Base-by-base conservation (phyloP, 2,888 invertebrate genomes). In the Dyspetes luteomarginatus region DNA sequence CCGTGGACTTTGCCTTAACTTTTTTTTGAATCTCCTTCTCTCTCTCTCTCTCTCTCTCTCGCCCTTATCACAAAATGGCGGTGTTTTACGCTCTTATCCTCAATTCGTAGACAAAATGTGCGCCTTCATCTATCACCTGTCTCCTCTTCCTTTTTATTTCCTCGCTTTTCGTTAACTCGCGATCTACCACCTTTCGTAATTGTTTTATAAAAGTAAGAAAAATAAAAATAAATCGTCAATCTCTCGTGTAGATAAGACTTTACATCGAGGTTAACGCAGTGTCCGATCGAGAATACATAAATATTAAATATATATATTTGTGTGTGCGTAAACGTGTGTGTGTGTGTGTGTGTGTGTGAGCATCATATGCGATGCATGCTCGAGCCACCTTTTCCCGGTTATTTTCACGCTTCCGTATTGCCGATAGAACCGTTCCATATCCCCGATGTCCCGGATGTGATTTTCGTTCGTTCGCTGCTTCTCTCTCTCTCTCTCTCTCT, bases 331-430 rank as follows among this genome's bases (percentile, higher is more conserved):
- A n/a, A n/a, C n/a, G n/a, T n/a, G n/a, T n/a, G n/a, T n/a, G n/a
- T n/a, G 17, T 5, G 45, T 15, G 15, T 64, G 50, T 60, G 50
- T 50, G 55, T 24, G 22, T n/a, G 7, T 36, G 36, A 62, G 73
- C 56, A 58, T 81, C 68, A 81, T 74, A 81, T 81, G 77, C 77
- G 69, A 15, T 56, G 73, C 77, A 78, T 65, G 77, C 77, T 78
- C 69, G 73, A 65, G 41, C 64, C 52, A 73, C 77, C 72, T 67
- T 76, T 72, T 30, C 68, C 77, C 69, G 77, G 77, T 74, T 81
- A 81, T 81, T 81, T 81, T 78, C 81, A 78, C 77, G 81, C 77
- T 81, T 69, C 64, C 77, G 81, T 74, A 77, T 81, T 78, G 56
- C 74, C 50, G 71, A 43, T 74, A 76, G 62, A 74, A 69, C 72